Evolutionary conservation across 2,888 invertebrate species (phyloP).

Genomic region (Heliothis peltigera): DNA sequence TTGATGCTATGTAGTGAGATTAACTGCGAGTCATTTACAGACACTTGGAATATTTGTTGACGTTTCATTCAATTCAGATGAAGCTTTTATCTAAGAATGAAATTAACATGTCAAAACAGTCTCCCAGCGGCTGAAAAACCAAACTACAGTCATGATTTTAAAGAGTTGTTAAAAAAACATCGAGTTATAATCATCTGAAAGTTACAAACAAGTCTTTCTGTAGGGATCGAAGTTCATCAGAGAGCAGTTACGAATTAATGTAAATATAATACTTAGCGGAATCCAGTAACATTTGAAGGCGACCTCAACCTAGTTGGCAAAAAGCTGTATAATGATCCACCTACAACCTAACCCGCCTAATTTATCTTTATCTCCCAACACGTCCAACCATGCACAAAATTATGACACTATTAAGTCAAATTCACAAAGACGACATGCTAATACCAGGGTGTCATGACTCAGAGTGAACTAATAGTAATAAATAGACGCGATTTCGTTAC

Average conservation of each 20-base stretch:
- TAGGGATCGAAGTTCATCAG: not conserved
- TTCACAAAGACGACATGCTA: conserved; percentile 45
- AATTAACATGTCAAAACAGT: not conserved
- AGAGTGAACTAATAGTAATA: conserved; percentile 53
- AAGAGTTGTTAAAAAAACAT: too few relatives aligned
- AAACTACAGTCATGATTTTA: too few relatives aligned
- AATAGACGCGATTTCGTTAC: conserved; percentile 58
- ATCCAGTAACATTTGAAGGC: not conserved
- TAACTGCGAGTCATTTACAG: conserved; percentile 14
- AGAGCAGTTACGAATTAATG: not conserved
- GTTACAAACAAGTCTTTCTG: not conserved
- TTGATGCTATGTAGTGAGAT: conserved; percentile 22
- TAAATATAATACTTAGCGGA: not conserved
- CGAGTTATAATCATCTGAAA: too few relatives aligned
- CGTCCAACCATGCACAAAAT: conserved; percentile 42
- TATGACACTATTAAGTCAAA: conserved; percentile 51
- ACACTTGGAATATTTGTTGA: too few relatives aligned
- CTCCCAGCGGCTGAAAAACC: too few relatives aligned
- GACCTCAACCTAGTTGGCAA: conserved; percentile 1
- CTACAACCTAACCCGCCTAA: conserved; percentile 4
- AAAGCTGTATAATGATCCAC: conserved; percentile 2
- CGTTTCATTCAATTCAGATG: conserved; percentile 32
- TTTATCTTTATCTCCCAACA: conserved; percentile 32
- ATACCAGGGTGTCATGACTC: conserved; percentile 56
- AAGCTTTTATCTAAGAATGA: conserved; percentile 14